Base-by-base conservation (phyloP, 1,140 invertebrate genomes). In the Apis cerana region DNA sequence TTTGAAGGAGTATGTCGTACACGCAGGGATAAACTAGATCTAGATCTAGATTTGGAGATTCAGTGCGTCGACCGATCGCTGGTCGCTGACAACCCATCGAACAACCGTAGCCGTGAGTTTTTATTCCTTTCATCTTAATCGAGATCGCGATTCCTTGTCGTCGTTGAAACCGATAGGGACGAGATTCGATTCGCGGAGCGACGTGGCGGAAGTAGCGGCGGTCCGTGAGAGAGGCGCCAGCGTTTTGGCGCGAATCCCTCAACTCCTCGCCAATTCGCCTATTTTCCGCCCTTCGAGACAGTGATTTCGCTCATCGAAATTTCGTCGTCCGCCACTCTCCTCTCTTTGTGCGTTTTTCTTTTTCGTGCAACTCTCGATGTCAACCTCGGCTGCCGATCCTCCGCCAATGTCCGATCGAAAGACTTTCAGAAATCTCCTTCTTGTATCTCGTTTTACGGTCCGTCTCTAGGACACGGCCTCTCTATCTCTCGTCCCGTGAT, bases 91-190 rank as follows among this genome's bases (percentile, higher is more conserved):
- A 62, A 69, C 75, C 52, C 58, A 64, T 52, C 21, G 15, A 68
- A 65, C 79, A 70, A 87, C n/a, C 33, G 83, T 62, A 68, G 52
- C 75, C 80, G 85, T 87, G 80, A 87, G 85, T 87, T 59, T 86
- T 86, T 62, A 43, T 43, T 69, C 48, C 70, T 77, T 75, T 68
- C 56, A 67, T 58, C 79, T 27, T 76, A 82, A 82, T 77, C 68
- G 58, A 64, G 82, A 33, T 27, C 27, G 27, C 27, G 27, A 27
- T 33, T 33, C 33, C 33, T 33, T 33, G n/a, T n/a, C n/a, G n/a
- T n/a, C 33, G 33, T 27, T 27, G 27, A 27, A 27, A 27, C 27
- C 3, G 33, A 33, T 33, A 33, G 33, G 33, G 33, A 33, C 33
- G 33, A 33, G 33, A 3, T 33, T 33, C 33, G 33, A 33, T 33